phyloP scores from a whole-genome alignment of 2,888 invertebrate genomes.

The Pharmacophagus antenor region DNA sequence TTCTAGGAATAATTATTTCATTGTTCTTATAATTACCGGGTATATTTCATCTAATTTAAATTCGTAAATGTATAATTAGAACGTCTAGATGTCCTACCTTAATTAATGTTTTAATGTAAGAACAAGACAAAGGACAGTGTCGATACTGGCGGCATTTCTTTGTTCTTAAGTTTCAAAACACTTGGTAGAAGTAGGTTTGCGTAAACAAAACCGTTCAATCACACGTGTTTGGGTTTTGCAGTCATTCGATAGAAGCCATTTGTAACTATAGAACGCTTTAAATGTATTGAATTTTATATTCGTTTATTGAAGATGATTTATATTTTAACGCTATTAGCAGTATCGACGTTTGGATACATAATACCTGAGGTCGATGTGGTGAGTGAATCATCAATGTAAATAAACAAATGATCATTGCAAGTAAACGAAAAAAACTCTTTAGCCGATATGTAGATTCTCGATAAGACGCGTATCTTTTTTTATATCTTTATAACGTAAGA shows the following conservation, averaged over 20 bases:
- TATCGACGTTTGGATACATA: background rate
- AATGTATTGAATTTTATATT: background rate
- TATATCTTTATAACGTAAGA: too few species aligned
- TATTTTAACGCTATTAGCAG: background rate
- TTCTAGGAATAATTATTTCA: too few species aligned
- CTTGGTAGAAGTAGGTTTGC: constrained; percentile 1
- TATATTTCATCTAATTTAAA: too few species aligned
- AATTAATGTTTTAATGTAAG: background rate
- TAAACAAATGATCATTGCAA: too few species aligned
- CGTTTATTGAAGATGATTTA: background rate
- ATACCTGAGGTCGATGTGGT: background rate
- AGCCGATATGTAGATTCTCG: too few species aligned
- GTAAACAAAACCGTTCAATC: constrained; percentile 1
- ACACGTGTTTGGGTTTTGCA: background rate
- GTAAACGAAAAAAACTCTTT: too few species aligned
- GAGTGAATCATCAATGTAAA: background rate
- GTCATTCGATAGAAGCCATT: background rate
- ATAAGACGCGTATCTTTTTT: too few species aligned
- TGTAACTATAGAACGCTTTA: background rate
- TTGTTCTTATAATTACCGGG: too few species aligned
- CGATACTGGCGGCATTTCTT: background rate
- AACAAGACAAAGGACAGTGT: background rate
- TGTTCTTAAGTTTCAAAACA: constrained; percentile 11
- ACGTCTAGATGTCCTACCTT: too few species aligned
- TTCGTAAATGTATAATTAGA: too few species aligned